Base-by-base conservation (phyloP, 2,888 invertebrate species). In the Zootermopsis nevadensis region DNA sequence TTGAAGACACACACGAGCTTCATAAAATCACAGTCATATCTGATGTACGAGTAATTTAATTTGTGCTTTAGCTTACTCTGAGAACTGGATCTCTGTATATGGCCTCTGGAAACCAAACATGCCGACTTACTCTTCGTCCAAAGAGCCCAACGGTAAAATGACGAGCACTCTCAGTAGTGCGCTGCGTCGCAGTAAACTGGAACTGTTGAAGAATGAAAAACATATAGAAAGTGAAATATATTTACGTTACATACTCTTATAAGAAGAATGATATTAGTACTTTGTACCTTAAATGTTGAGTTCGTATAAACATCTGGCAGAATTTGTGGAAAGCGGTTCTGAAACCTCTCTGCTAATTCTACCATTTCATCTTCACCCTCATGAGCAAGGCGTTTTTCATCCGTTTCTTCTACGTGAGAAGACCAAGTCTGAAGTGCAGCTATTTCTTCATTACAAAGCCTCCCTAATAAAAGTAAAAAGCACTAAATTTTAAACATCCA, bases 281-380 rank as follows among this genome's bases (percentile, higher is more conserved):
- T 24, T 33, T 72, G 84, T 89, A 93, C 94, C 88, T 90, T 90
- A 87, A 92, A 94, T 30, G 92, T 90, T 55, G 90, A 88, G 88
- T 93, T 93, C 86, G 91, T 89, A 87, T 95, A 96, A 83, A 90
- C 89, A 83, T 92, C 90, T 67, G 91, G 91, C 67, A 96, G 90
- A 67, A 95, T 87, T 84, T 89, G 88, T 2, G 95, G 94, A 88
- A 95, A 95, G 86, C 96, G 91, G 27, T 92, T 91, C 86, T 95
- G 94, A 91, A 94, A 94, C 87, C 96, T 91, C 88, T 94, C 93
- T 24, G 94, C 96, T 33, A 96, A 89, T 81, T 93, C 90, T 48
- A 93, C 89, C 91, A 96, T 92, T 89, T 97, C 96, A 87, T 93
- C 93, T 87, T 94, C 93, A 0, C 96, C 96, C 88, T 96, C 96